Conservation (phyloP, 2,113 vertebrate species). For the Strix uralensis region DNA sequence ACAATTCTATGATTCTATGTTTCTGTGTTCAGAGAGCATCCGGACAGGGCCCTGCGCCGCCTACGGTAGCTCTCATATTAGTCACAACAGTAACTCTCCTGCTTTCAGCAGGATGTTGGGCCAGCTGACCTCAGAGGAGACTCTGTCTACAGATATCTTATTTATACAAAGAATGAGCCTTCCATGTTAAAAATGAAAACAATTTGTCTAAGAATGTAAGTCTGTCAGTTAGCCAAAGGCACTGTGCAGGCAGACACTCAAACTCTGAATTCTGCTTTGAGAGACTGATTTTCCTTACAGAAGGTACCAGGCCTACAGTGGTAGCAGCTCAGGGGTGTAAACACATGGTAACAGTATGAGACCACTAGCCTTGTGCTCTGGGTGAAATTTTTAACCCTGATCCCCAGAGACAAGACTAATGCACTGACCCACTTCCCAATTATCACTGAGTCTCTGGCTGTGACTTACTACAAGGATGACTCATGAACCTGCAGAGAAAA, state of each 20-base stretch:
- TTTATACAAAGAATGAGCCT: not conserved
- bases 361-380: not conserved
- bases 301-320: not conserved
- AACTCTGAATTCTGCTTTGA: not conserved
- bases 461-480: not conserved
- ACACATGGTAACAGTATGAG: not conserved
- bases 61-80: not conserved
- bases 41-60: accelerated
- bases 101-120: not conserved
- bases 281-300: not conserved
- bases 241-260: not conserved
- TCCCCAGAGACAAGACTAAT: not conserved
- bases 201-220: not conserved
- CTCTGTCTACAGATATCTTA: not conserved
- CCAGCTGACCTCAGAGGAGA: not conserved
- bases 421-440: not conserved
- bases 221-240: not conserved
- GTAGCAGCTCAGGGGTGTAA: not conserved
- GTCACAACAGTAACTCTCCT: not conserved
- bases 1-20: not conserved
- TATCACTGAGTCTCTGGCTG: not conserved
- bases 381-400: not conserved
- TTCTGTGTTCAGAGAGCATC: not conserved
- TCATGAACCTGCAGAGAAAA: slow-evolving; percentile 29
- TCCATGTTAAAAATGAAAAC: not conserved